Evolutionary conservation across 2,797 vertebrate species (phyloP).

Genomic region (Lepidocolaptes lacrymiger): DNA sequence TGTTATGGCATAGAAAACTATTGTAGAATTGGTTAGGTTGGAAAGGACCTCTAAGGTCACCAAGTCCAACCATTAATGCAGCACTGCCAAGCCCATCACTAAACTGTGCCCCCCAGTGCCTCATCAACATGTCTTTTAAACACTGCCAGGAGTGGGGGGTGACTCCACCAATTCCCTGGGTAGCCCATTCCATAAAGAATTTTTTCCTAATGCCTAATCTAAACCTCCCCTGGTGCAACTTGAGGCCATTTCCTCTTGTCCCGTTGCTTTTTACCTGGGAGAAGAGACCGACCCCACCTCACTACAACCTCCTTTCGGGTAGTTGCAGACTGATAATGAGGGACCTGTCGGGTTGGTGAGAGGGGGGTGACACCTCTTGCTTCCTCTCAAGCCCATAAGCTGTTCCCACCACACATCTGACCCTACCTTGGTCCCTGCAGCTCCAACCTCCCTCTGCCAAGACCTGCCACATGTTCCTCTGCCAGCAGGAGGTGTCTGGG

Average conservation of each 20-base stretch:
- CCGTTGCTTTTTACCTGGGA: rapidly evolving
- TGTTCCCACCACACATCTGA: rapidly evolving
- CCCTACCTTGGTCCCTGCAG: neutral
- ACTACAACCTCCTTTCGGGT: neutral
- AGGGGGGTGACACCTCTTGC: neutral
- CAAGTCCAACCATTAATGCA: neutral
- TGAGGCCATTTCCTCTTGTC: neutral
- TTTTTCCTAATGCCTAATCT: neutral
- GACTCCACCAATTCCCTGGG: neutral
- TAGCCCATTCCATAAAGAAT: neutral
- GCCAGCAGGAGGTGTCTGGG: rapidly evolving
- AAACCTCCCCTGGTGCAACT: neutral
- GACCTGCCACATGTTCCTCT: rapidly evolving
- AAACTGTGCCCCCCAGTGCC: neutral
- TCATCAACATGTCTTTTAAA: neutral
- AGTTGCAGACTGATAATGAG: rapidly evolving
- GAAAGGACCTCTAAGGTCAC: neutral
- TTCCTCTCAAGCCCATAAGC: rapidly evolving
- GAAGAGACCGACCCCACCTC: rapidly evolving
- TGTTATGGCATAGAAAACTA: neutral
- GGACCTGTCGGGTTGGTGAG: rapidly evolving
- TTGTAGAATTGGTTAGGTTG: neutral
- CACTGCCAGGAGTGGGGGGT: no score
- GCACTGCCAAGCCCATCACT: neutral
- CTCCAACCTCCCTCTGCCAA: neutral